phyloP scores from a whole-genome alignment of 2,797 vertebrate species.

The Leptoclinus maculatus region DNA sequence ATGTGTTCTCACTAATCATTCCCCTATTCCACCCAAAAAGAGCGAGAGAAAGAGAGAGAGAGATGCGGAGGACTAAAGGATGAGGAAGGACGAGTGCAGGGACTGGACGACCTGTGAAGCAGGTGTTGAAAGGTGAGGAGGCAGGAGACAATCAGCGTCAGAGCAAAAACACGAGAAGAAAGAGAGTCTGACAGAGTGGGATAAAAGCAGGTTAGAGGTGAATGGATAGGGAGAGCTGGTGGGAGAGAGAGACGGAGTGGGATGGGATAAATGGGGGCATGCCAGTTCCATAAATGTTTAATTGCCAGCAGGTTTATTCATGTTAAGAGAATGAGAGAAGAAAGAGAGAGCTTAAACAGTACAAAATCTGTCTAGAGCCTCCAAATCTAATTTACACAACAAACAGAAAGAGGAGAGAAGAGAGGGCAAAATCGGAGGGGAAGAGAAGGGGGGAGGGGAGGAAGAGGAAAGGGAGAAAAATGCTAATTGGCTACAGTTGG shows the following conservation, averaged over 20 bases:
- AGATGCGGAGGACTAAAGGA: slow-evolving; percentile 42
- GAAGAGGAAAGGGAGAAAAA: slow-evolving; percentile 51
- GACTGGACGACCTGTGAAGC: slow-evolving; percentile 61
- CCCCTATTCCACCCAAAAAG: slow-evolving; percentile 79
- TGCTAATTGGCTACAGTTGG: slow-evolving; percentile 86
- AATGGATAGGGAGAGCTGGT: slow-evolving; percentile 56
- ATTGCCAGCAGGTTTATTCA: slow-evolving; percentile 85
- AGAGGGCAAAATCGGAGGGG: slow-evolving; percentile 70
- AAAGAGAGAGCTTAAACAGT: slow-evolving; percentile 75
- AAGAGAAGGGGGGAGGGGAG: slow-evolving; percentile 50
- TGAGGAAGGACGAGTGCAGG: slow-evolving; percentile 41
- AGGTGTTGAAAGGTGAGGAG: slow-evolving; percentile 76
- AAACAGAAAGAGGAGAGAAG: slow-evolving; percentile 79
- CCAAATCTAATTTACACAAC: slow-evolving; percentile 87
- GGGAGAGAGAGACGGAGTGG: slow-evolving; percentile 53
- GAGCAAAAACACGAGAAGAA: slow-evolving; percentile 56
- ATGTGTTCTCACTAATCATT: slow-evolving; percentile 87
- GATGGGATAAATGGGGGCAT: slow-evolving; percentile 76
- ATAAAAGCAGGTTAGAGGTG: slow-evolving; percentile 76
- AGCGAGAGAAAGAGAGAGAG: slow-evolving; percentile 39
- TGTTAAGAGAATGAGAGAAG: slow-evolving; percentile 69
- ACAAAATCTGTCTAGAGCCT: slow-evolving; percentile 81
- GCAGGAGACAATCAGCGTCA: slow-evolving; percentile 64
- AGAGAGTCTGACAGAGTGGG: slow-evolving; percentile 60
- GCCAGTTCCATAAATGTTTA: slow-evolving; percentile 80